Conservation (phyloP, 1,140 invertebrate species). For the Hyposmocoma kahamanoa region DNA sequence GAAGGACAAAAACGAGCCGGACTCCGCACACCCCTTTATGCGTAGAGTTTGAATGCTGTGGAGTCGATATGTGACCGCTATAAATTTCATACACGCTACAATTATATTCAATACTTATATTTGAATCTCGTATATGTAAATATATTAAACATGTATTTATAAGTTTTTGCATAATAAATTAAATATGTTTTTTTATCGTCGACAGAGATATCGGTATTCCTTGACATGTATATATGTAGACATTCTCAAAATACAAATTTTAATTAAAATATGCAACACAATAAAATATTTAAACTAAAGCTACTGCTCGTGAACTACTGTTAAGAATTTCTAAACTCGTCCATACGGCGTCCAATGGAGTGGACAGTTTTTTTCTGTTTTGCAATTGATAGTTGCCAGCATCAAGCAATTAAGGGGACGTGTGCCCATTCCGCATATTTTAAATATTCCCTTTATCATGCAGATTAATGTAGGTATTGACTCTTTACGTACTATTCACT, state of each 20-base stretch:
- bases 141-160: too few species aligned
- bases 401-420: slow-evolving; percentile 53
- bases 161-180: too few species aligned
- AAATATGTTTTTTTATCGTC: too few species aligned
- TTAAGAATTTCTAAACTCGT: slow-evolving; percentile 51
- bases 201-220: too few species aligned
- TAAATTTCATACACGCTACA: too few species aligned
- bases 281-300: too few species aligned
- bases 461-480: slow-evolving; percentile 59
- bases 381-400: slow-evolving; percentile 62
- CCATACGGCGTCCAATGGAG: slow-evolving; percentile 44
- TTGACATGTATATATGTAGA: too few species aligned
- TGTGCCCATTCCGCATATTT: slow-evolving; percentile 47
- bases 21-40: slow-evolving; percentile 43
- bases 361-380: slow-evolving; percentile 65
- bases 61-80: too few species aligned
- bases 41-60: slow-evolving; percentile 23
- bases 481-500: slow-evolving; percentile 36
- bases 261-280: too few species aligned
- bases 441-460: slow-evolving; percentile 63
- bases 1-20: slow-evolving; percentile 47
- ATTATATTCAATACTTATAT: too few species aligned
- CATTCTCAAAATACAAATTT: too few species aligned
- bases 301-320: slow-evolving; percentile 30
- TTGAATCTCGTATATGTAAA: too few species aligned